Evolutionary conservation across 2,888 invertebrate genomes (phyloP).

Genomic region (Chaetogeoica ovagalla): DNA sequence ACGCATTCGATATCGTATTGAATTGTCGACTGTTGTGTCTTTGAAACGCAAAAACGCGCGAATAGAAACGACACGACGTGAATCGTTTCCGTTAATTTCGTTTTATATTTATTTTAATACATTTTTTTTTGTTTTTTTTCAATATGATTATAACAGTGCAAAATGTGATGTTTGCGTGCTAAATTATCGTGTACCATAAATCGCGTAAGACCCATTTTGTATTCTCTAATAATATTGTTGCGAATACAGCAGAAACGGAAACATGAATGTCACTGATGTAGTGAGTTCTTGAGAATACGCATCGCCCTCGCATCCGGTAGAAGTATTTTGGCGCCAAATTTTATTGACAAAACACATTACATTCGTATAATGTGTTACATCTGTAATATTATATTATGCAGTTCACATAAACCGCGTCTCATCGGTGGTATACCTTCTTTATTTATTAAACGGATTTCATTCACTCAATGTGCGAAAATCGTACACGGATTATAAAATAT

Average conservation of each 20-base stretch:
- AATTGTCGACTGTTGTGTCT: too few relatives aligned
- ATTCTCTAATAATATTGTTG: constrained; percentile 29
- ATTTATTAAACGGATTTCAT: too few relatives aligned
- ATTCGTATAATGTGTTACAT: neutral
- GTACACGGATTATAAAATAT: too few relatives aligned
- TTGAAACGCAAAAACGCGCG: neutral
- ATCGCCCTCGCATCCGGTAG: constrained; percentile 27
- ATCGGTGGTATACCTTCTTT: too few relatives aligned
- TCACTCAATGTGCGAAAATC: too few relatives aligned
- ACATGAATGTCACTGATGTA: constrained; percentile 22
- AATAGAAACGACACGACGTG: neutral
- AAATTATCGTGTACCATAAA: constrained; percentile 35
- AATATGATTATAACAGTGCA: neutral
- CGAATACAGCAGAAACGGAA: constrained; percentile 35
- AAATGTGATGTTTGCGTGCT: constrained; percentile 2
- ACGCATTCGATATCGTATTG: too few relatives aligned
- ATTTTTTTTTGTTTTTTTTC: neutral
- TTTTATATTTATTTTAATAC: constrained; percentile 18
- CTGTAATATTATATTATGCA: neutral
- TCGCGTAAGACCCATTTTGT: neutral
- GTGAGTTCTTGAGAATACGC: constrained; percentile 16
- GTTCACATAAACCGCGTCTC: neutral
- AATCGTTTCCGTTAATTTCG: neutral
- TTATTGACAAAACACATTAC: constrained; percentile 10
- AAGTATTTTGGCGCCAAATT: constrained; percentile 49